Percentiles rank a stretch among this genome's conserved stretches.
Evolutionary conservation across 1,140 invertebrate genomes (phyloP).

Genomic region (Mercenaria mercenaria): DNA sequence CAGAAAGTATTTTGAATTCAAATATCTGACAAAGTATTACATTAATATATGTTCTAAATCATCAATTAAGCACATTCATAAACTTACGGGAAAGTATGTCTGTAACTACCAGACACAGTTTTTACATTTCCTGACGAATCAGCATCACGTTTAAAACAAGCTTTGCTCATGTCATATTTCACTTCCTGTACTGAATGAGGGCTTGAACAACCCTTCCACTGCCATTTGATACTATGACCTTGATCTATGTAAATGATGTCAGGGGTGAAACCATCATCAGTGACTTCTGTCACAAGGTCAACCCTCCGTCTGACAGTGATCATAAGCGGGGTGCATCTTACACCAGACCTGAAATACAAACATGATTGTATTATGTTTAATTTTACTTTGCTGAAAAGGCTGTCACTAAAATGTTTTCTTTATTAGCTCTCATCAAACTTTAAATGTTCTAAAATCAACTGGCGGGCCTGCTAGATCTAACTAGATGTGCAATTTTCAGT

Average conservation of each 20-base stretch:
- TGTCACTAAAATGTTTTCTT: no score
- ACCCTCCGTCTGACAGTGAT: constrained; percentile 78
- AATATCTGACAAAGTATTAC: no score
- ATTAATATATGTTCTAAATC: no score
- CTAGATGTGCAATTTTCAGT: no score
- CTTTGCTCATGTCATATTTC: constrained; percentile 76
- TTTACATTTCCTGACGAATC: constrained; percentile 70
- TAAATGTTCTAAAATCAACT: no score
- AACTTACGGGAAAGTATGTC: constrained; percentile 81
- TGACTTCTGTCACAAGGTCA: constrained; percentile 79
- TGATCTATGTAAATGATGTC: constrained; percentile 82
- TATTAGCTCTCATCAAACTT: no score
- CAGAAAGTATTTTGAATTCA: no score
- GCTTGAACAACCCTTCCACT: constrained; percentile 81
- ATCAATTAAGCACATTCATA: no score
- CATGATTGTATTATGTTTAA: background rate
- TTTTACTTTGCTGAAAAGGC: no score
- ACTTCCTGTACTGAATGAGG: constrained; percentile 83
- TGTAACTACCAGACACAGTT: constrained; percentile 73
- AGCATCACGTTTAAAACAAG: constrained; percentile 73
- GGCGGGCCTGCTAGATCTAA: no score
- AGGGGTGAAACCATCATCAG: constrained; percentile 84
- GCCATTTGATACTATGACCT: constrained; percentile 83
- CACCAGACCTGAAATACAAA: constrained; percentile 75
- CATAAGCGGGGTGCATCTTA: constrained; percentile 81